A percentile compares a stretch with the other conserved stretches of the same genome.
Conservation (phyloP, 2,113 vertebrate species). For the Sebastes fasciatus region DNA sequence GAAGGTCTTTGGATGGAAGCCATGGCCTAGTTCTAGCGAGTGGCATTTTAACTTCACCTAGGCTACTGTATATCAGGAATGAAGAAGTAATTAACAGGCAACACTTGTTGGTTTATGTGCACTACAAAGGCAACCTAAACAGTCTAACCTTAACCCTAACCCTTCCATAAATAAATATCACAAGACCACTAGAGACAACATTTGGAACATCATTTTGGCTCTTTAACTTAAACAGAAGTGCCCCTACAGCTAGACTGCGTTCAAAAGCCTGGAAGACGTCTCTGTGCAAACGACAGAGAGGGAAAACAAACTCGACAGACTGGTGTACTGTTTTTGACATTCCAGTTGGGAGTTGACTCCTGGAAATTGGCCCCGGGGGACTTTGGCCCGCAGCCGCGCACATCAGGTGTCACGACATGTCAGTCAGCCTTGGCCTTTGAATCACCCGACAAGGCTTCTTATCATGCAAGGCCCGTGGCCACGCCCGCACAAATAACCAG, state of each 20-base stretch:
- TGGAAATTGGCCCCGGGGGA: slow-evolving; percentile 57
- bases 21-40: neutral
- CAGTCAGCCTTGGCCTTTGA: slow-evolving; percentile 71
- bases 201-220: neutral
- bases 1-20: slow-evolving; percentile 21
- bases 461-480: slow-evolving; percentile 49
- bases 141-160: too few relatives aligned
- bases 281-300: neutral
- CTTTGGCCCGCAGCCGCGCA: slow-evolving; percentile 72
- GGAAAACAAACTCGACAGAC: slow-evolving; percentile 53
- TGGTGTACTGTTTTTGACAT: slow-evolving; percentile 63
- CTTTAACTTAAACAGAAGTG: neutral
- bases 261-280: neutral
- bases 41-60: neutral
- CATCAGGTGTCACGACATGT: slow-evolving; percentile 74
- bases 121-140: neutral
- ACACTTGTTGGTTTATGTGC: neutral
- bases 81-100: neutral
- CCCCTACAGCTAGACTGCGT: too few relatives aligned
- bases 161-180: neutral
- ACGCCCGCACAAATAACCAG: slow-evolving; percentile 39
- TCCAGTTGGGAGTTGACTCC: slow-evolving; percentile 70
- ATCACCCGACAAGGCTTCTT: slow-evolving; percentile 50
- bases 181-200: neutral
- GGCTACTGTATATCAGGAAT: neutral